Base-by-base conservation (phyloP, 2,888 invertebrate genomes). In the Exephanes ischioxanthus region DNA sequence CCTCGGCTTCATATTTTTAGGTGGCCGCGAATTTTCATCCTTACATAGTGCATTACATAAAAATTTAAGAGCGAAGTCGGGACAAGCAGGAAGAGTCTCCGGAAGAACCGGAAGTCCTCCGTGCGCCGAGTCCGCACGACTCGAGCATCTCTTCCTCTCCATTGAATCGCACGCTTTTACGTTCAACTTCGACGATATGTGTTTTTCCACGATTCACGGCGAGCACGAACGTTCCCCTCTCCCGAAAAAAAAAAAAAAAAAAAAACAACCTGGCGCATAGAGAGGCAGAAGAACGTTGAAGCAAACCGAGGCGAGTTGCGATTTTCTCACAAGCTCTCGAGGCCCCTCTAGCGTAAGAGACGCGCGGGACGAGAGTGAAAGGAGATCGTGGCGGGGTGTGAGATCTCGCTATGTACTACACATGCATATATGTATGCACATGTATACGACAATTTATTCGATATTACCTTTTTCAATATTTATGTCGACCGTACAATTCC, bases 311-410 rank as follows among this genome's bases (percentile, higher is more conserved):
- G 22, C 53, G 45, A 80, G 68, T 72, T 84, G 73, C 81, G 77
- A 72, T 84, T 83, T 84, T 84, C 84, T 84, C 81, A 84, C 81
- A 78, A 81, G 45, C 70, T 68, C 75, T 33, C 58, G 22, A 22
- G 14, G 58, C 26, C 26, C 5, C 14, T 30, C 3, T 16, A 19
- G 22, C 58, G 26, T 19, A 22, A 53, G 30, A 53, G 67, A 37
- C 63, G 48, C 58, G 30, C 72, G 48, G 77, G 63, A 68, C 61
- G 84, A 84, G 84, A 84, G 84, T 84, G 84, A 84, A 84, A 84
- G 84, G 84, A 84, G 77, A 81, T 84, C 77, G 77, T 72, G 53
- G 16, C 30, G 70, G 70, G 11, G 66, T 76, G 77, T 77, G 61
- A 53, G 84, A 84, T 84, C 71, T 53, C 30, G 72, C 30, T 61